Percentiles rank a stretch among this genome's conserved stretches.
phyloP scores from a whole-genome alignment of 2,113 vertebrate species.

The Archilochus colubris region DNA sequence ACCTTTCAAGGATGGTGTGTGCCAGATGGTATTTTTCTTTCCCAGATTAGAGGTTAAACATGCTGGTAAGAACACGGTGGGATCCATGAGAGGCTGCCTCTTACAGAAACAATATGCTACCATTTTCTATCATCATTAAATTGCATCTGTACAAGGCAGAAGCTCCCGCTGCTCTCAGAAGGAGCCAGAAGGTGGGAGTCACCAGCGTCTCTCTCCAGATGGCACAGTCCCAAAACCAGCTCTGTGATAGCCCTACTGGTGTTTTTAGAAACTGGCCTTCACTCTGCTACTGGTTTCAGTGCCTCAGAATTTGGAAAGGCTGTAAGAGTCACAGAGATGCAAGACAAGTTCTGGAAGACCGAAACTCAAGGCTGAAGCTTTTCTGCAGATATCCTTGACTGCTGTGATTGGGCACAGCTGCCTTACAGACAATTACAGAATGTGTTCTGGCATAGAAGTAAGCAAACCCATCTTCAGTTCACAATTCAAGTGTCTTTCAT shows the following conservation, averaged over 20 bases:
- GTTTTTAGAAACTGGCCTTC: conserved; percentile 37
- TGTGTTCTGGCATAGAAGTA: neutral
- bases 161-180: conserved; percentile 56
- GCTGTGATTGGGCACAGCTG: neutral
- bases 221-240: conserved; percentile 45
- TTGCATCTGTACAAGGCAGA: conserved; percentile 54
- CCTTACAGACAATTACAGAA: neutral
- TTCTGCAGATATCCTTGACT: neutral
- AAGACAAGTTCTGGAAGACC: neutral
- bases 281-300: neutral
- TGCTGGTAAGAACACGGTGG: conserved; percentile 36
- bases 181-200: conserved; percentile 51
- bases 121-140: conserved; percentile 68
- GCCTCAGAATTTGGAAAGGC: neutral
- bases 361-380: neutral
- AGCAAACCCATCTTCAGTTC: neutral
- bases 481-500: neutral
- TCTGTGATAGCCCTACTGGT: conserved; percentile 7
- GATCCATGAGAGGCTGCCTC: conserved; percentile 56
- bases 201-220: conserved; percentile 47
- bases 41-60: conserved; percentile 64
- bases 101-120: conserved; percentile 69
- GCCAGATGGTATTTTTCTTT: conserved; percentile 65
- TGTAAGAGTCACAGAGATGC: neutral
- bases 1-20: conserved; percentile 42